phyloP scores from a whole-genome alignment of 2,797 vertebrate species.

The Enteromius afrohamiltoni region DNA sequence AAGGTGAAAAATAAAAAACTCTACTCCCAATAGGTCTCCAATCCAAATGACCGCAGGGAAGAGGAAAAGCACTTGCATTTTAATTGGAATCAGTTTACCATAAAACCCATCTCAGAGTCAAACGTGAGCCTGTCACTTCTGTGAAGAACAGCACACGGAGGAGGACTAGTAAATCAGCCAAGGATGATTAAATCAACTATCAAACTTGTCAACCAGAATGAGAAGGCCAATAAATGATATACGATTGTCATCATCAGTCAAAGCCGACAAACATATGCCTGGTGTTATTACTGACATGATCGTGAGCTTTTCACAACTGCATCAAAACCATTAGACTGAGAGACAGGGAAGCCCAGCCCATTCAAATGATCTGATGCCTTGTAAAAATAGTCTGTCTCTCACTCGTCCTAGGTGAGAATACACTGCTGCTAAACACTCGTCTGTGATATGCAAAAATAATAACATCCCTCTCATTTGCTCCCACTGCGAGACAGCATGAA shows the following conservation, averaged over 20 bases:
- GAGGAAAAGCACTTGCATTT: slow-evolving; percentile 16
- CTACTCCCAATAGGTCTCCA: slow-evolving; percentile 38
- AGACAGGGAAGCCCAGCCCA: slow-evolving; percentile 22
- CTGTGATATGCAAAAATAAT: slow-evolving; percentile 54
- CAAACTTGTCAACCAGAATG: slow-evolving; percentile 35
- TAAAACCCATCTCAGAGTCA: slow-evolving; percentile 23
- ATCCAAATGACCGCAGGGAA: slow-evolving; percentile 35
- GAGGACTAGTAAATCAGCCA: slow-evolving; percentile 36
- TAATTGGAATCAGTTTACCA: slow-evolving; percentile 51
- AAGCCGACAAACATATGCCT: slow-evolving; percentile 24
- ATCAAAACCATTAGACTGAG: slow-evolving; percentile 40
- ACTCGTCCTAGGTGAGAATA: slow-evolving; percentile 50
- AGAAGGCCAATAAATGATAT: slow-evolving; percentile 40
- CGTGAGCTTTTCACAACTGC: slow-evolving; percentile 23
- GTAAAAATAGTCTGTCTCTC: slow-evolving; percentile 48
- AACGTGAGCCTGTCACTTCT: slow-evolving; percentile 1
- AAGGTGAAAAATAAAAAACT: neutral
- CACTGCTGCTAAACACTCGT: slow-evolving; percentile 37
- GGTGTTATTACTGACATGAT: slow-evolving; percentile 37
- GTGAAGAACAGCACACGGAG: slow-evolving; percentile 16
- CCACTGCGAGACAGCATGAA: slow-evolving; percentile 36
- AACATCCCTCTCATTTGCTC: slow-evolving; percentile 35
- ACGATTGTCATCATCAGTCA: slow-evolving; percentile 39
- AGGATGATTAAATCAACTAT: slow-evolving; percentile 44
- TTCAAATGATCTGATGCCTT: slow-evolving; percentile 39